Conservation (phyloP, 2,113 vertebrate species). For the Aspiorhynchus laticeps region DNA sequence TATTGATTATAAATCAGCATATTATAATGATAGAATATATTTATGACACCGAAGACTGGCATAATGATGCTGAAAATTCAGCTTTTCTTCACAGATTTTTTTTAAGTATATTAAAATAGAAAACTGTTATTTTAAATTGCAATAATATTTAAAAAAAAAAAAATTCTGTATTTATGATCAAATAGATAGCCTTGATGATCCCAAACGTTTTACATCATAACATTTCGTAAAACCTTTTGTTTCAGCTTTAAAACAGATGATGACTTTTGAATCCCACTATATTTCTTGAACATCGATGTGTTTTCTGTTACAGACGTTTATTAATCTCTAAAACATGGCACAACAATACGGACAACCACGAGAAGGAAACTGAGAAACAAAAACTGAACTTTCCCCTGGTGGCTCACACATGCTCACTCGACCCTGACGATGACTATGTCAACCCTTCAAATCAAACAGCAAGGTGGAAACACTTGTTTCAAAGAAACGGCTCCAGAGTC, state of each 20-base stretch:
- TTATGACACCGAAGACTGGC: too few relatives aligned
- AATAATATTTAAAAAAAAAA: too few relatives aligned
- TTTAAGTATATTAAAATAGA: too few relatives aligned
- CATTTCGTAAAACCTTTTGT: background rate
- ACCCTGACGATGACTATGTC: background rate
- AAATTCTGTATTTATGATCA: too few relatives aligned
- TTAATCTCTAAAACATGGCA: background rate
- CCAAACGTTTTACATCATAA: background rate
- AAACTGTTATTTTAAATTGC: too few relatives aligned
- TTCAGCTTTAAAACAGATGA: background rate
- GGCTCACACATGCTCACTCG: background rate
- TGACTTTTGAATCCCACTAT: background rate
- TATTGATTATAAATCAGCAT: too few relatives aligned
- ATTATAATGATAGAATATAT: too few relatives aligned
- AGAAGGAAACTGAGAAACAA: background rate
- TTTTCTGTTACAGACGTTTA: background rate
- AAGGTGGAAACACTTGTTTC: constrained; percentile 27
- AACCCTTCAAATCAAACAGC: background rate
- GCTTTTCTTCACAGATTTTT: too few relatives aligned
- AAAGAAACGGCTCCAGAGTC: background rate
- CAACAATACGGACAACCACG: background rate
- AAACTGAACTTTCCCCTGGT: constrained; percentile 5
- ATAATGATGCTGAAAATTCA: too few relatives aligned
- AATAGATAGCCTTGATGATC: background rate
- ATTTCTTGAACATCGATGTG: too few relatives aligned